These are phyloP conservation scores for Petrocephalus schoutedeni DNA, from an alignment of 2,797 vertebrate species.

Conservation along the genomic window DNA sequence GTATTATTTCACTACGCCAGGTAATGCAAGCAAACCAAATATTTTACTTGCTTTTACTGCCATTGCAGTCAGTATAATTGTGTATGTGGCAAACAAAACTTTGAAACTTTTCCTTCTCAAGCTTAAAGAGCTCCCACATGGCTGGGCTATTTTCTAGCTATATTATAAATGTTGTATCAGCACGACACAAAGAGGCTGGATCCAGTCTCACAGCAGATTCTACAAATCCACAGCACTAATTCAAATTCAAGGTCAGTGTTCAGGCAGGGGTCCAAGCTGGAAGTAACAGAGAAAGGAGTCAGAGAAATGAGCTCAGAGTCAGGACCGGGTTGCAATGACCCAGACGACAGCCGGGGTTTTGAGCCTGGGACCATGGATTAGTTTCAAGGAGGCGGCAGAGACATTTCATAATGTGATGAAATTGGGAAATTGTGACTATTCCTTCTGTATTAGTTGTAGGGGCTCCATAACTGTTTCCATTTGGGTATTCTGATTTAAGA, in stretches of 20 bases:
- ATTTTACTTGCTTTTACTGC: not conserved
- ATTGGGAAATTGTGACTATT: not conserved
- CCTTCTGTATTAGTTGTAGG: not conserved
- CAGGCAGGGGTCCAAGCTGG: not conserved
- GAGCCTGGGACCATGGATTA: not conserved
- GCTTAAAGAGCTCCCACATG: not conserved
- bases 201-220: not conserved
- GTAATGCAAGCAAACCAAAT: not conserved
- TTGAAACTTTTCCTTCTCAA: not conserved
- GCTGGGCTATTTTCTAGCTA: not conserved
- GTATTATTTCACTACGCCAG: not conserved
- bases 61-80: not conserved
- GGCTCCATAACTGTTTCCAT: not conserved
- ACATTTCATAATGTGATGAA: not conserved
- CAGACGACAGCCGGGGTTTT: not conserved
- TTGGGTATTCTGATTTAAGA: not conserved
- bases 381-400: not conserved
- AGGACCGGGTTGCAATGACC: not conserved
- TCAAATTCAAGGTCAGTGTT: not conserved
- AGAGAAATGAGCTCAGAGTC: constrained; percentile 35
- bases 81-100: not conserved
- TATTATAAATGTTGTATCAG: not conserved
- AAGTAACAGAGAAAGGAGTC: constrained; percentile 36
- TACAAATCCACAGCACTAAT: not conserved
- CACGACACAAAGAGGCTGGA: not conserved